Evolutionary conservation across 2,888 invertebrate genomes (phyloP), one percentile per base, ranked within the genome.

Genomic region (Leucophenga montana): DNA sequence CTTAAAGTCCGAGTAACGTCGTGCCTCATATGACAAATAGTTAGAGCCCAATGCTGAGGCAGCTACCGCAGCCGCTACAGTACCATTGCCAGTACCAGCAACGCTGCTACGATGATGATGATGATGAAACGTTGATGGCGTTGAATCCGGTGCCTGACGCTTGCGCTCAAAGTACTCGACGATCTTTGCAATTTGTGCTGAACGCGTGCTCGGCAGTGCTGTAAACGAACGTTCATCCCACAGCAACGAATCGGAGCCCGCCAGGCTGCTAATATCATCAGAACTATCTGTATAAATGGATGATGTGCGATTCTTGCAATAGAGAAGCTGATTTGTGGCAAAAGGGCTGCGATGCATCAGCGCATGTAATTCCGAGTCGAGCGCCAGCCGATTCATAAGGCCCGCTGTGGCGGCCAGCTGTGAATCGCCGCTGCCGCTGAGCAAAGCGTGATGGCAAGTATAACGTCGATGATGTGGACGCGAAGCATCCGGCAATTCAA

Each of bases 121-220:
- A 70, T 75, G 77, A 69, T 75, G 78, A 59, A 76, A 72, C 46
- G 78, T 81, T 4, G 80, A 84, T 48, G 82, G 85, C 68, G 79
- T 76, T 70, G 86, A 82, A 72, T 88, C 89, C 82, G 87, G 85
- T 83, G 85, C 86, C 80, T 88, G 92, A 65, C 93, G 92, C 86
- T 95, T 94, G 62, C 94, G 90, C 89, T 96, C 96, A 88, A 96
- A 96, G 88, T 96, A 96, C 83, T 96, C 95, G 33, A 96, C 96
- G 78, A 96, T 96, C 85, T 93, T 93, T 64, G 95, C 93, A 77
- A 95, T 95, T 86, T 94, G 92, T 76, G 93, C 91, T 75, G 92
- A 91, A 78, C 93, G 88, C 79, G 91, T 89, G 78, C 86, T 88
- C 57, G 88, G 89, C 71, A 90, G 80, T 39, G 91, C 90, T 67